Base-by-base conservation (phyloP, 2,888 invertebrate genomes). In the Euphydryas editha region DNA sequence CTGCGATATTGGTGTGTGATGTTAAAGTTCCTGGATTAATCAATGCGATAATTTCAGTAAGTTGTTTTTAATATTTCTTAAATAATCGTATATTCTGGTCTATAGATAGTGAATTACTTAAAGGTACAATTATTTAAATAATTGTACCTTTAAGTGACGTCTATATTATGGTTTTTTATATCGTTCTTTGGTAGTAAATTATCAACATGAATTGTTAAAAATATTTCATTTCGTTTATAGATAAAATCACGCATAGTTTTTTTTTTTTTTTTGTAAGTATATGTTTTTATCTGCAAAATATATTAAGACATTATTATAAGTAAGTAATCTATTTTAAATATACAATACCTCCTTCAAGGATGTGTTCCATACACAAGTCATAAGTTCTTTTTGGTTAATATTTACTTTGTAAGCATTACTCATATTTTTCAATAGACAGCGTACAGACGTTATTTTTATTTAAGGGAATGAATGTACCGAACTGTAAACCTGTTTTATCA, bases 1-100 rank as follows among this genome's bases (percentile, higher is more conserved):
- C 21, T 24, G 17, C n/a, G 18, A 24, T 17, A 37, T 37, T 21
- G 62, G 66, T 65, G 69, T 60, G 62, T 68, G n/a, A n/a, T 18
- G 17, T 56, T 20, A 30, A 30, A 4, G 51, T 42, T 59, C 30
- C 21, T 36, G 18, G 5, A 18, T 47, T 8, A 21, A 47, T 46
- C 15, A 30, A 24, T 51, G 51, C 21, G 24, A 24, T 24, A 21
- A n/a, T 24, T 8, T n/a, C 51, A n/a, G 51, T 51, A 51, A 51
- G 51, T 51, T 30, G 30, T 51, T 24, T 24, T 30, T 51, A n/a
- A n/a, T 51, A 24, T 51, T n/a, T 24, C 7, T 51, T 24, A 10
- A 39, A 1, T 15, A 30, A 30, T 39, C 15, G 15, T 47, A 18
- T 47, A 20, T 6, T 8, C n/a, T n/a, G n/a, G 13, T 11, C 4